These are phyloP conservation scores for Scarus forsteni DNA, from an alignment of 2,797 vertebrate genomes.

Conservation along the genomic window DNA sequence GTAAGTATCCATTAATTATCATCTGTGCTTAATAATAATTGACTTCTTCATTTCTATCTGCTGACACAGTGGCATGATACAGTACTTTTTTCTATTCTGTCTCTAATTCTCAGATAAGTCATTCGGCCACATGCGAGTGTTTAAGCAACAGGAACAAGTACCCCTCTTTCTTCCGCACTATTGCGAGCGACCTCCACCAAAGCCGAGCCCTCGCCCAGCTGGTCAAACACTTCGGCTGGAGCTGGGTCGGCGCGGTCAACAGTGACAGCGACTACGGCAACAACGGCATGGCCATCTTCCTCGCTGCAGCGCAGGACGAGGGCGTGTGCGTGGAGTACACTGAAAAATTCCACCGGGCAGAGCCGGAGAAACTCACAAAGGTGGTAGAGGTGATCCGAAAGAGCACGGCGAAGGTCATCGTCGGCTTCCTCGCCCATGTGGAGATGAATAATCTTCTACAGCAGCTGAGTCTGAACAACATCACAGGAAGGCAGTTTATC, in stretches of 20 bases:
- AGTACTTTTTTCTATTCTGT: not conserved
- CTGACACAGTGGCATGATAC: too few species aligned
- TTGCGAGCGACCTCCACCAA: constrained; percentile 83
- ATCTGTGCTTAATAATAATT: too few species aligned
- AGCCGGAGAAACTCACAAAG: constrained; percentile 73
- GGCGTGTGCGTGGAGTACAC: constrained; percentile 82
- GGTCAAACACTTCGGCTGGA: constrained; percentile 84
- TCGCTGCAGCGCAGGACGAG: constrained; percentile 73
- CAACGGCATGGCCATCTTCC: constrained; percentile 83
- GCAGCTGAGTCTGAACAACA: constrained; percentile 72
- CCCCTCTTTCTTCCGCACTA: constrained; percentile 81
- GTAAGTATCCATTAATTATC: too few species aligned
- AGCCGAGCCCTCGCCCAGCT: constrained; percentile 78
- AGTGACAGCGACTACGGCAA: constrained; percentile 85
- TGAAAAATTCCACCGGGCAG: constrained; percentile 75
- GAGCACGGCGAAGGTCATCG: constrained; percentile 77
- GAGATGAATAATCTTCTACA: constrained; percentile 80
- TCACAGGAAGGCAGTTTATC: constrained; percentile 81
- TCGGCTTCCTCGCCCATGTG: constrained; percentile 76
- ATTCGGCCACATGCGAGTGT: constrained; percentile 82
- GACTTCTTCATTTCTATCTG: too few species aligned
- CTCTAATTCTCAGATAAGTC: constrained; percentile 76
- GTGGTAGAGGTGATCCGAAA: constrained; percentile 78
- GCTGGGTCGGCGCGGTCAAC: constrained; percentile 84
- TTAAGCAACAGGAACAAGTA: constrained; percentile 76